Conservation (phyloP, 1,140 invertebrate genomes). For the Diorhabda sublineata region DNA sequence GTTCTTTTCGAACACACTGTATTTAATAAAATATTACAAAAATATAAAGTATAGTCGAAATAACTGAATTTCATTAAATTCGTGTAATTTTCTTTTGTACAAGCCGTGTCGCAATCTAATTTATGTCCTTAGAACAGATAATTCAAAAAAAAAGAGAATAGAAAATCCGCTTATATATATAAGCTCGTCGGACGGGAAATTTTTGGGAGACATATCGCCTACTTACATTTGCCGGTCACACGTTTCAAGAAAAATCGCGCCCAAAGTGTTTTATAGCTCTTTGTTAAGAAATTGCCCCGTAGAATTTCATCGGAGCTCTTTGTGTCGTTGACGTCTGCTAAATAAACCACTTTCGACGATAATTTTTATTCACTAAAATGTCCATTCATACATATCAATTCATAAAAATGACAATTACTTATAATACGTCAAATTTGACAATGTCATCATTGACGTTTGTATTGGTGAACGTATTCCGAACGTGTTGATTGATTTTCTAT, state of each 20-base stretch:
- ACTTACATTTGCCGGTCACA: slow-evolving; percentile 11
- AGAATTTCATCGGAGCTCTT: not conserved
- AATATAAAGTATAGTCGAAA: no score
- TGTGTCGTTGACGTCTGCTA: not conserved
- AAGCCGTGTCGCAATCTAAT: not conserved
- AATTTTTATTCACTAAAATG: no score
- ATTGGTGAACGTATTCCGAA: no score
- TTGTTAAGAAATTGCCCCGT: not conserved
- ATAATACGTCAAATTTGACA: no score
- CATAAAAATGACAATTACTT: no score
- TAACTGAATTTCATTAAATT: no score
- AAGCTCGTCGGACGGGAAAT: slow-evolving; percentile 4
- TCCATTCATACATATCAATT: no score
- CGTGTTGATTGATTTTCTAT: no score
- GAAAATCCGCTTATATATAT: slow-evolving; percentile 12
- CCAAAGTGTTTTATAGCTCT: not conserved
- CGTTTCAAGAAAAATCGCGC: slow-evolving; percentile 4
- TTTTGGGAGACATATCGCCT: slow-evolving; percentile 13
- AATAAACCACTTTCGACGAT: not conserved
- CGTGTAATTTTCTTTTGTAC: no score
- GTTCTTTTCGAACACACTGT: no score
- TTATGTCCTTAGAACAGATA: slow-evolving; percentile 6
- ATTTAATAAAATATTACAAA: no score
- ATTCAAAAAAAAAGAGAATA: slow-evolving; percentile 4
- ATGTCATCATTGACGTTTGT: no score